Evolutionary conservation across 2,797 vertebrate genomes (phyloP), one percentile per base, ranked within the genome.

Genomic region (Cuculus canorus): DNA sequence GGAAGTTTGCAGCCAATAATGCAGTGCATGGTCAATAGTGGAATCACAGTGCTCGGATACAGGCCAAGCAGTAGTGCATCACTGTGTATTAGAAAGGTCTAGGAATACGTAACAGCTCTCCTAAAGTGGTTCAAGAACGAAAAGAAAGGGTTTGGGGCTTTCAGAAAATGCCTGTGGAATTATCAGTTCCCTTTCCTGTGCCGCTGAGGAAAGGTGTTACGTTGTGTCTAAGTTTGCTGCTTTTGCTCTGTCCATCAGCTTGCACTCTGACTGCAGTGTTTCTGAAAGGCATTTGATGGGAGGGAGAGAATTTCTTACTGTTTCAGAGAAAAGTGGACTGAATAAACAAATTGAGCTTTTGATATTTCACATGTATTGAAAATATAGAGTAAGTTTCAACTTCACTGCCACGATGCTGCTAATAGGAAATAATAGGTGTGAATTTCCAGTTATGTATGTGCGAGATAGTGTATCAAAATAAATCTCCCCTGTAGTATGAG

Each of bases 201-300:
- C 7, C 10, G 8, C n/a, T 82, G 25, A 1, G 4, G 43, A 82
- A 73, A 4, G 83, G 37, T 72, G 30, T 69, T 77, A 2, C 0
- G 0, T 7, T 11, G 17, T 37, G 13, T 70, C 11, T 14, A 15
- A 13, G 17, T 43, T 77, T 15, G 33, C 75, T 78, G 56, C 17
- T 77, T 77, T 82, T 84, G 19, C 52, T 76, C 17, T 10, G 59
- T 33, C 57, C 13, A 4, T 68, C 59, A 39, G 33, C 5, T 7
- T 0, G 0, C 32, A 2, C 15, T 17, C 59, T 9, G 33, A 5
- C 54, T 35, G 0, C 5, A 27, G 54, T 10, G 35, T 24, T 59
- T 84, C 24, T 24, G 28, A 43, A 78, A 27, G 68, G 18, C 27
- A 5, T 68, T n/a, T 81, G 37, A 13, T 71, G 19, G 41, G 21